Evolutionary conservation across 2,888 invertebrate genomes (phyloP).

Genomic region (Drosophila melanosoma): DNA sequence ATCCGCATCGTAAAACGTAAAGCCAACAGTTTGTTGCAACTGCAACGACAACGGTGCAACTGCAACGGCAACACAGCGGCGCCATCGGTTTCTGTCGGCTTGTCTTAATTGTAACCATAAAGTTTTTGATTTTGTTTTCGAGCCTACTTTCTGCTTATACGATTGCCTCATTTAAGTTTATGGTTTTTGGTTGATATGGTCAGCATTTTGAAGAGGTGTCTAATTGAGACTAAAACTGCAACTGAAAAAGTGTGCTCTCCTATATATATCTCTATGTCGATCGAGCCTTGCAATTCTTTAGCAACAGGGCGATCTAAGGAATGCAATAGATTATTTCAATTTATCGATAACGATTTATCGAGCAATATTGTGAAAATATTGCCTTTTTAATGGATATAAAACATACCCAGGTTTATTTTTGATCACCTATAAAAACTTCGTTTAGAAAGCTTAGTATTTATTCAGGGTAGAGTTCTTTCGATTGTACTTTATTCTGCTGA

Average conservation of each 20-base stretch:
- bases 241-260: too few species aligned
- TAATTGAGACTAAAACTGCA: not conserved
- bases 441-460: not conserved
- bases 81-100: not conserved
- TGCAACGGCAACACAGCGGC: conserved; percentile 1
- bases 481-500: not conserved
- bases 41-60: conserved; percentile 13
- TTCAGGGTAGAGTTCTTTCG: not conserved
- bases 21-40: conserved; percentile 23
- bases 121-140: conserved; percentile 4
- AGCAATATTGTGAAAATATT: not conserved
- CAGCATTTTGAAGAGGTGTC: conserved; percentile 8
- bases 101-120: conserved; percentile 47
- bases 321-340: not conserved
- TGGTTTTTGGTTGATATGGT: conserved; percentile 9
- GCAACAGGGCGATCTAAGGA: not conserved
- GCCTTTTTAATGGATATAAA: not conserved
- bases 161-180: conserved; percentile 3
- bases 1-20: conserved; percentile 39
- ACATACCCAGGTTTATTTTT: not conserved
- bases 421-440: not conserved
- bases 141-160: not conserved
- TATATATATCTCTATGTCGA: not conserved
- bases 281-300: too few species aligned
- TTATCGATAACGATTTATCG: not conserved